Percentiles rank a stretch among this genome's conserved stretches.
Evolutionary conservation across 2,888 invertebrate genomes (phyloP).

Genomic region (Leptopilina syphax): DNA sequence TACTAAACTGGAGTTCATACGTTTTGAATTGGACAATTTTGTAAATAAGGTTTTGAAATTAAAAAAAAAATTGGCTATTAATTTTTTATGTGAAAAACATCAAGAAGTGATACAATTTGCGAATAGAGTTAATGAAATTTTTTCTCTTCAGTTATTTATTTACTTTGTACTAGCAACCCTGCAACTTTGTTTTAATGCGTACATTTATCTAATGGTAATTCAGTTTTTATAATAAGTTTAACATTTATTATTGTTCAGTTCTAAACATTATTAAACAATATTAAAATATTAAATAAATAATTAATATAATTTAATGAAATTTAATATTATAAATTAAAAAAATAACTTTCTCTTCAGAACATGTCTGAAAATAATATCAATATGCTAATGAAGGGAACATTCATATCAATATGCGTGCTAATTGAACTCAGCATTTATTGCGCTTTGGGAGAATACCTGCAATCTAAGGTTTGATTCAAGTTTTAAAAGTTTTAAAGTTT

Average conservation of each 20-base stretch:
- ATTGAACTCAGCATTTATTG: conserved; percentile 1
- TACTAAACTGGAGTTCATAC: neutral
- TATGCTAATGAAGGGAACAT: neutral
- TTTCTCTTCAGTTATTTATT: neutral
- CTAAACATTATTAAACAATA: neutral
- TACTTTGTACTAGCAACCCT: neutral
- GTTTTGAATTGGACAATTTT: neutral
- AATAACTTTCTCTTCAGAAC: no score
- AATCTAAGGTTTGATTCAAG: neutral
- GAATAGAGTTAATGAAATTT: neutral
- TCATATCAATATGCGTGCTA: neutral
- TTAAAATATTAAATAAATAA: no score
- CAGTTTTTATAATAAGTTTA: no score
- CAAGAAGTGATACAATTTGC: conserved; percentile 1
- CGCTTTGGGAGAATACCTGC: conserved; percentile 2
- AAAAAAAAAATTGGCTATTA: neutral
- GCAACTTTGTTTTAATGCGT: neutral
- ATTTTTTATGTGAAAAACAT: neutral
- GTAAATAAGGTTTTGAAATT: neutral
- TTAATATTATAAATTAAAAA: no score
- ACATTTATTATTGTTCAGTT: no score
- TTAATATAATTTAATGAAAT: no score
- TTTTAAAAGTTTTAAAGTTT: no score
- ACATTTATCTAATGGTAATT: neutral
- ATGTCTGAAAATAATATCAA: neutral